Evolutionary conservation across 2,113 vertebrate species (phyloP), one percentile per base, ranked within the genome.

Genomic region (Deroptyus accipitrinus): DNA sequence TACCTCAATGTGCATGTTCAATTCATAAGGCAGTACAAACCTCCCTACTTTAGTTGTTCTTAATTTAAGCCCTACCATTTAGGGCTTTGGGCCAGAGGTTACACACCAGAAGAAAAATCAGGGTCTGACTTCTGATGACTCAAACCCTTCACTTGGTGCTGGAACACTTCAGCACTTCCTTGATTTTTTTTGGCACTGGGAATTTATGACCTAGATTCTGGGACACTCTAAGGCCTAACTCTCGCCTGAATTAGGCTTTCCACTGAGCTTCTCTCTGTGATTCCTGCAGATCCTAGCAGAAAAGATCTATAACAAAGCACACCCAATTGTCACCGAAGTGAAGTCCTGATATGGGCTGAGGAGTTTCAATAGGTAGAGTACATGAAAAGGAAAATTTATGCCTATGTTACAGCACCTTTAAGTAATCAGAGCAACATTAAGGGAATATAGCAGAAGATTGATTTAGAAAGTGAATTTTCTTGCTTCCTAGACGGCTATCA

Each of bases 201-300:
- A 95, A 90, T 88, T 96, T 92, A 83, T 92, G 88, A 92, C 92
- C 90, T 81, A 90, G 92, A 90, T 96, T 96, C 92, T 91, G 83
- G 80, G 69, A 83, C 51, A 72, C 14, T 39, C 7, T 42, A 72
- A 7, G 19, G 86, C 73, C 64, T 57, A 63, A 63, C 42, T 55
- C 68, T 66, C 69, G 39, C 41, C 79, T 95, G 80, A 95, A 94
- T 88, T 44, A 95, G 73, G 51, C 73, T 90, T 61, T 92, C 92
- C 80, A 84, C 73, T 63, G 42, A 74, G 61, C 64, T 67, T 28
- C 49, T 70, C 88, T 37, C 41, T 35, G 41, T 54, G 68, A 46
- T 77, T 94, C 86, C 88, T 63, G 64, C 2, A 13, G 92, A 88
- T 69, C 25, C 57, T 44, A 80, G 75, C 44, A 90, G 75, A 64